Conservation (phyloP, 2,888 invertebrate genomes). For the Acholoe squamosa region DNA sequence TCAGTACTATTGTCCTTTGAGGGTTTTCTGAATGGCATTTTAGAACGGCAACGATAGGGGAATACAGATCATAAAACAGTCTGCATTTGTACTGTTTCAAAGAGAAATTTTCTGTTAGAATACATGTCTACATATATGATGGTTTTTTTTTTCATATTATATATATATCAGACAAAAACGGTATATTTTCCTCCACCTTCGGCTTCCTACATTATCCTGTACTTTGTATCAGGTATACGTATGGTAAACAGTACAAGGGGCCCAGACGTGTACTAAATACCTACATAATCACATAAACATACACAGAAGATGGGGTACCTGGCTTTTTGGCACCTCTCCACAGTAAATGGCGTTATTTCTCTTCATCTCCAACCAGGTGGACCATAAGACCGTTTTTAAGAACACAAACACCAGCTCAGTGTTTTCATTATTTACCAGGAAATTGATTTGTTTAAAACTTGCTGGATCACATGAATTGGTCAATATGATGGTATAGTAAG, state of each 20-base stretch:
- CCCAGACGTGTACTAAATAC: constrained; percentile 13
- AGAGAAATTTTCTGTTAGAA: no score
- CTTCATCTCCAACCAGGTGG: background rate
- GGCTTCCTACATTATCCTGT: background rate
- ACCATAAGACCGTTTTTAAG: background rate
- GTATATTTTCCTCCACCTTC: background rate
- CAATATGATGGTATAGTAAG: no score
- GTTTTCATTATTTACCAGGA: no score
- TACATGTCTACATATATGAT: background rate
- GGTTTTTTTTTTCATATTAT: no score
- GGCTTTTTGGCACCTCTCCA: background rate
- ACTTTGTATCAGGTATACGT: background rate
- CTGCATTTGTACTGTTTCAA: no score
- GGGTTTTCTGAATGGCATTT: no score
- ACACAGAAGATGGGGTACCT: background rate
- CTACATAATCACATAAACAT: background rate
- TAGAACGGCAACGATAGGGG: no score
- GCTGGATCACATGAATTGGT: no score
- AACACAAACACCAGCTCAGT: background rate
- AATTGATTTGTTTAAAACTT: no score
- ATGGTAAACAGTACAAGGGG: background rate
- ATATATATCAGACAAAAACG: background rate
- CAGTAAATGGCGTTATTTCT: constrained; percentile 9
- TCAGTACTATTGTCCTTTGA: no score
- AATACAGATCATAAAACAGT: no score